phyloP scores from a whole-genome alignment of 2,888 invertebrate genomes.

The Gryllus longicercus region DNA sequence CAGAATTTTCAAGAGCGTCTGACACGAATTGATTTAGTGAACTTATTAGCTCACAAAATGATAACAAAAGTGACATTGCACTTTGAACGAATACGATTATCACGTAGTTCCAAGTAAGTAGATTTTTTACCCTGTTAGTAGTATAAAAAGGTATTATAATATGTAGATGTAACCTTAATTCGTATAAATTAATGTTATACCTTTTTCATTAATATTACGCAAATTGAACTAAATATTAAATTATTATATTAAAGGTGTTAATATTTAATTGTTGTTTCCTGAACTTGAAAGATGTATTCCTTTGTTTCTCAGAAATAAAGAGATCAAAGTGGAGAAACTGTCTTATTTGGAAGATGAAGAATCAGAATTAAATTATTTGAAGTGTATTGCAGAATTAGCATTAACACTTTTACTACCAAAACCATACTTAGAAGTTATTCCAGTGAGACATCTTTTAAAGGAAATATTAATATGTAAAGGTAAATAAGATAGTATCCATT shows the following conservation, averaged over 20 bases:
- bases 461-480: constrained; percentile 83
- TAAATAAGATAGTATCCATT: constrained; percentile 45
- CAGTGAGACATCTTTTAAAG: constrained; percentile 73
- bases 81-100: constrained; percentile 78
- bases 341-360: constrained; percentile 70
- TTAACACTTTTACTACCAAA: constrained; percentile 77
- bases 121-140: neutral
- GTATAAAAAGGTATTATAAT: neutral
- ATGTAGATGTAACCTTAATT: neutral
- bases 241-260: no score
- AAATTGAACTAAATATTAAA: no score
- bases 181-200: neutral
- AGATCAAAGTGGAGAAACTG: constrained; percentile 56
- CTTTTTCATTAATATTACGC: no score
- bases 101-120: constrained; percentile 71
- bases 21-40: constrained; percentile 73
- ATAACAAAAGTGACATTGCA: constrained; percentile 76
- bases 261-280: neutral
- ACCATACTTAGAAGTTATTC: constrained; percentile 69
- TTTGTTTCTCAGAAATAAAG: constrained; percentile 54
- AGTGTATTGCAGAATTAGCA: constrained; percentile 77
- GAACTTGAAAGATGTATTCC: constrained; percentile 33
- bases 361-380: constrained; percentile 73
- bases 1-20: constrained; percentile 71
- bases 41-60: constrained; percentile 77